Conservation (phyloP, 2,888 invertebrate species). For the Mayetiola destructor region DNA sequence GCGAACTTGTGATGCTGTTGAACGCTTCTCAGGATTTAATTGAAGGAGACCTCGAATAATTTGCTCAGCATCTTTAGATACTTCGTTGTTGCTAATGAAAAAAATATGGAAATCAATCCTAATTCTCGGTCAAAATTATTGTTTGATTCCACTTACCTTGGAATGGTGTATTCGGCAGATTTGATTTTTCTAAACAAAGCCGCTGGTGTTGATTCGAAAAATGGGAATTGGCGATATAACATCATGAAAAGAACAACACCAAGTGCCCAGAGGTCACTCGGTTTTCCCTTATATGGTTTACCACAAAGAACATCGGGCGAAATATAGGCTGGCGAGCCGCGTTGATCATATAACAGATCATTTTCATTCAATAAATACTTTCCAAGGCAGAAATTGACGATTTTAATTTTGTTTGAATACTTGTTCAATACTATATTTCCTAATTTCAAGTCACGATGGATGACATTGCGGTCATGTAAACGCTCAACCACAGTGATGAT, state of each 20-base stretch:
- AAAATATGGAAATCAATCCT: background rate
- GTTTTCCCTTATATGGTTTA: slow-evolving; percentile 62
- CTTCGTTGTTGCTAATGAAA: slow-evolving; percentile 14
- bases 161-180: slow-evolving; percentile 56
- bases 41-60: slow-evolving; percentile 52
- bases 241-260: slow-evolving; percentile 66
- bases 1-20: slow-evolving; percentile 49
- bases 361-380: slow-evolving; percentile 44
- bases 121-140: background rate
- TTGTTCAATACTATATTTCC: slow-evolving; percentile 63
- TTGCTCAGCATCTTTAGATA: slow-evolving; percentile 24
- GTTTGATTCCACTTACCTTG: slow-evolving; percentile 41
- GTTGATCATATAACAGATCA: slow-evolving; percentile 44
- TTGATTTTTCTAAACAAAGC: slow-evolving; percentile 63
- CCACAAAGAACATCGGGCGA: slow-evolving; percentile 65
- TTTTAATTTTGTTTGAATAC: slow-evolving; percentile 45
- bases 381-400: slow-evolving; percentile 54
- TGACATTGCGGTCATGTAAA: slow-evolving; percentile 61
- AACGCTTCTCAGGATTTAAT: slow-evolving; percentile 50
- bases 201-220: slow-evolving; percentile 58
- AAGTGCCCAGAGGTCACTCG: slow-evolving; percentile 71
- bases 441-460: slow-evolving; percentile 61
- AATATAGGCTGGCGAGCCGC: slow-evolving; percentile 62
- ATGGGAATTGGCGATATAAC: slow-evolving; percentile 68
- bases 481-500: slow-evolving; percentile 57